These are phyloP conservation scores for Meloe dianella DNA, from an alignment of 2,888 invertebrate species.

Conservation along the genomic window DNA sequence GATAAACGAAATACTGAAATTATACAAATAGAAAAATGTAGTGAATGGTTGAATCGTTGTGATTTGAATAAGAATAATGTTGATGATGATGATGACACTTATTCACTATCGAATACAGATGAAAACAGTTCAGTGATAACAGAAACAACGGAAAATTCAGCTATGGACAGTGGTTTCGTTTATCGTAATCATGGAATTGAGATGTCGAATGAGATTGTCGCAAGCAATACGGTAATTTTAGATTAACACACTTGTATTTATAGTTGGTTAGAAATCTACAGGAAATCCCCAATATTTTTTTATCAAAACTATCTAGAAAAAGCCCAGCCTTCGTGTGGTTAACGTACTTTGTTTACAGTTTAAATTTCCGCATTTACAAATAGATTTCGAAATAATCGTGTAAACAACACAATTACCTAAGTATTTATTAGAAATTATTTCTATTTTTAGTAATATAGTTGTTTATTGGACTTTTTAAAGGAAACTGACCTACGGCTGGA, in stretches of 20 bases:
- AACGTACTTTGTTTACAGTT: neutral
- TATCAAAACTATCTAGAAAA: neutral
- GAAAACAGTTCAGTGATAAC: constrained; percentile 20
- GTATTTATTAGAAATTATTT: neutral
- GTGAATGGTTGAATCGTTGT: constrained; percentile 21
- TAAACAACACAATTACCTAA: neutral
- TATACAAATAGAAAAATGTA: constrained; percentile 16
- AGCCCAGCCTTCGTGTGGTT: neutral
- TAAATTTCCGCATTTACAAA: neutral
- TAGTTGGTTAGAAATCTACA: neutral
- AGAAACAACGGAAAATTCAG: constrained; percentile 32
- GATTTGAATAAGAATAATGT: constrained; percentile 14
- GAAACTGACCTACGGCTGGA: neutral
- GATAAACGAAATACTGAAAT: neutral
- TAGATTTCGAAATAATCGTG: neutral
- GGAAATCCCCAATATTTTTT: constrained; percentile 6
- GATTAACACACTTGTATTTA: constrained; percentile 5
- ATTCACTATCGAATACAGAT: constrained; percentile 22
- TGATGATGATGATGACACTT: constrained; percentile 17
- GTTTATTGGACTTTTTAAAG: neutral
- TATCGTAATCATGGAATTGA: constrained; percentile 26
- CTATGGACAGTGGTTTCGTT: constrained; percentile 34
- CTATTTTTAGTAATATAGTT: neutral
- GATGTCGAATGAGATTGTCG: constrained; percentile 8
- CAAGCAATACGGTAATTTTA: constrained; percentile 10